Evolutionary conservation across 2,797 vertebrate species (phyloP).

Genomic region (Cephalopachus bancanus): DNA sequence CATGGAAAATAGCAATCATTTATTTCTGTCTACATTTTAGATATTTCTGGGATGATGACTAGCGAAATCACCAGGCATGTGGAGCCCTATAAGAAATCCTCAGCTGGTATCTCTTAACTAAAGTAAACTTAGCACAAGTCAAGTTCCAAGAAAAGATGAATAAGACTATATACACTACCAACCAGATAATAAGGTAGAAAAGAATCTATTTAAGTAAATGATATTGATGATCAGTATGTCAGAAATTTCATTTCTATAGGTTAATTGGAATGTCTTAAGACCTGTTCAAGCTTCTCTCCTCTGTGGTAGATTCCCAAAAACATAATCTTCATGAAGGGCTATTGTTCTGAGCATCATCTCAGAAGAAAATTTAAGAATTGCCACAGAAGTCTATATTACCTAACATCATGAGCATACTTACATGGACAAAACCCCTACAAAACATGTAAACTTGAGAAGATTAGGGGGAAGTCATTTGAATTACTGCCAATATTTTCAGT

Average conservation of each 20-base stretch:
- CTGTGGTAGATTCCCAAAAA: background rate
- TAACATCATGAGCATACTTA: background rate
- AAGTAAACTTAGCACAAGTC: background rate
- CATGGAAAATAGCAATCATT: slow-evolving; percentile 5
- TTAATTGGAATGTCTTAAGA: background rate
- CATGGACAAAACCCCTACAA: background rate
- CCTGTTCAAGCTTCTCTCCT: background rate
- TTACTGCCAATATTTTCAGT: background rate
- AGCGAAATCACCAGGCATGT: background rate
- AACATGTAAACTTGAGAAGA: background rate
- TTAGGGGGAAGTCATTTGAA: background rate
- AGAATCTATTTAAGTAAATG: background rate
- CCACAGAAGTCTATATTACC: background rate
- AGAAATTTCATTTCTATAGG: background rate
- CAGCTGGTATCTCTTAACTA: background rate
- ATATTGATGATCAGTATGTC: background rate
- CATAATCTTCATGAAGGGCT: background rate
- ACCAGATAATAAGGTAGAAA: background rate
- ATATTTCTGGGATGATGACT: background rate
- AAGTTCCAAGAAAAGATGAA: background rate
- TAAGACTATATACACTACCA: background rate
- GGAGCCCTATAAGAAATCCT: background rate
- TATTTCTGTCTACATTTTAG: background rate
- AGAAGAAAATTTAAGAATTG: background rate
- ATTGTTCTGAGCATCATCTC: background rate